Percentiles rank a stretch among this genome's conserved stretches.
These are phyloP conservation scores for Clavelina lepadiformis DNA, from an alignment of 23 tunicate species.

Conservation along the genomic window DNA sequence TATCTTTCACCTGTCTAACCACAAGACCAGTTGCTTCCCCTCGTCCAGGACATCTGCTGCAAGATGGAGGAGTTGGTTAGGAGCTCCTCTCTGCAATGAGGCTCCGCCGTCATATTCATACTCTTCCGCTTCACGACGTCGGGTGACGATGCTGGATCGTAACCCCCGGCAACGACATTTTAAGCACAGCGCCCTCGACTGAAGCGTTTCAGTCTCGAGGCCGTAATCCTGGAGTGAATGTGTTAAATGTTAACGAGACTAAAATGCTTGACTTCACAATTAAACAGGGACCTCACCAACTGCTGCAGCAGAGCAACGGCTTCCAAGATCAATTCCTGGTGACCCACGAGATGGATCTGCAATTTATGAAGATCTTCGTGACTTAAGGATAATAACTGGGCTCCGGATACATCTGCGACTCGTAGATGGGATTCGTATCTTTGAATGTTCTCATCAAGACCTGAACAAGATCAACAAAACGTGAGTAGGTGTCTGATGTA, in stretches of 20 bases:
- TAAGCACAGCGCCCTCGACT: constrained; percentile 70
- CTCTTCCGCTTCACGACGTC: constrained; percentile 50
- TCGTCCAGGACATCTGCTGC: constrained; percentile 73
- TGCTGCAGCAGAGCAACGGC: constrained; percentile 69
- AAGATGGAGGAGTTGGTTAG: constrained; percentile 47
- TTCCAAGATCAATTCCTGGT: constrained; percentile 80
- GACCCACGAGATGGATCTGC: constrained; percentile 51
- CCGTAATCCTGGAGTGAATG: constrained; percentile 51
- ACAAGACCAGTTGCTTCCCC: constrained; percentile 72
- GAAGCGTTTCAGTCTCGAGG: constrained; percentile 69
- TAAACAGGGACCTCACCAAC: constrained; percentile 35
- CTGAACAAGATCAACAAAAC: constrained; percentile 11
- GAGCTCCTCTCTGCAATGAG: constrained; percentile 73
- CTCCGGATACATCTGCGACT: constrained; percentile 46
- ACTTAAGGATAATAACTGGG: constrained; percentile 49
- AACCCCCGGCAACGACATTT: constrained; percentile 74
- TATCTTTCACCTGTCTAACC: constrained; percentile 84
- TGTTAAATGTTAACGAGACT: not conserved
- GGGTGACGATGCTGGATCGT: constrained; percentile 48
- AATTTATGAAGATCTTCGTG: constrained; percentile 57
- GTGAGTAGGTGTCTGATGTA: not conserved
- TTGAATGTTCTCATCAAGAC: constrained; percentile 75
- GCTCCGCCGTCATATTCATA: constrained; percentile 53
- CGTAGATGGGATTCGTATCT: constrained; percentile 32
- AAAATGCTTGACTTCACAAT: not conserved